These are phyloP conservation scores for Cochlearius cochlearius DNA, from an alignment of 2,113 vertebrate species.

Conservation along the genomic window DNA sequence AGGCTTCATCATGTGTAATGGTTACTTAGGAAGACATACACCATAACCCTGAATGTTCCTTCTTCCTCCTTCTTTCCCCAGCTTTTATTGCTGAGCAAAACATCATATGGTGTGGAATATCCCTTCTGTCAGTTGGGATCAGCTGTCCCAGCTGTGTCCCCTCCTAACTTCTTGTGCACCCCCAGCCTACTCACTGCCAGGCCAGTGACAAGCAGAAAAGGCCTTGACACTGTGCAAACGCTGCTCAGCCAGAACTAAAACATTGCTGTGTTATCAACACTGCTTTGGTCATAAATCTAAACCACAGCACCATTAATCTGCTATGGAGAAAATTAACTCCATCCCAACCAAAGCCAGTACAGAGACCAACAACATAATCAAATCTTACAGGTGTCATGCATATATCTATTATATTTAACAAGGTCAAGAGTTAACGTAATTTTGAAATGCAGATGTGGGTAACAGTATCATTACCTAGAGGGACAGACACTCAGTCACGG, in stretches of 20 bases:
- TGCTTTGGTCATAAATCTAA: background rate
- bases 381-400: background rate
- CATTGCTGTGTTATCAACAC: background rate
- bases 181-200: background rate
- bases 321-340: background rate
- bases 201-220: background rate
- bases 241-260: background rate
- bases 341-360: background rate
- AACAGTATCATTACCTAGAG: background rate
- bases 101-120: background rate
- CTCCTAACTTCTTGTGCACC: background rate
- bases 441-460: background rate
- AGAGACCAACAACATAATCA: background rate
- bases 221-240: background rate
- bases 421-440: background rate
- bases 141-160: background rate
- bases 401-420: background rate
- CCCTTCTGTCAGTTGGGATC: background rate
- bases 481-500: background rate
- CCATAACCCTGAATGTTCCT: fast-evolving
- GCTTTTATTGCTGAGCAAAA: background rate
- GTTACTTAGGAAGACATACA: background rate
- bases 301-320: background rate
- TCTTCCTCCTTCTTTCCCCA: background rate
- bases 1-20: background rate